phyloP scores from a whole-genome alignment of 2,888 invertebrate species.

The Mesochorus sp. region DNA sequence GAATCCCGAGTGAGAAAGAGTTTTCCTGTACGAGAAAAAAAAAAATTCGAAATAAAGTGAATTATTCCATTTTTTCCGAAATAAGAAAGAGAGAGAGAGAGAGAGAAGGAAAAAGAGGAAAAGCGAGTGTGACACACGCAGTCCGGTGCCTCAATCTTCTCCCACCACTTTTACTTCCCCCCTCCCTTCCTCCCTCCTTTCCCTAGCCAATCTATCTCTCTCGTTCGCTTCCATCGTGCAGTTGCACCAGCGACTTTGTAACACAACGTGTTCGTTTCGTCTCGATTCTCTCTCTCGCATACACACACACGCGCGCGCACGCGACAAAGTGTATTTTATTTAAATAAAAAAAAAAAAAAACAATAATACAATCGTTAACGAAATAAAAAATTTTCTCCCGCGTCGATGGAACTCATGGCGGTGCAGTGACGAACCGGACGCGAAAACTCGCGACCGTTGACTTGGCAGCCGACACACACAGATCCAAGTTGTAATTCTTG shows the following conservation, averaged over 20 bases:
- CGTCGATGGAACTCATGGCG: conserved; percentile 69
- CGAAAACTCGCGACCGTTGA: conserved; percentile 70
- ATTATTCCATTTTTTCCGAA: neutral
- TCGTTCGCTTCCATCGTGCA: conserved; percentile 23
- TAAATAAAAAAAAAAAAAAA: conserved; percentile 1
- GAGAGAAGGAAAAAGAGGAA: neutral
- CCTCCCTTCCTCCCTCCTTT: conserved; percentile 1
- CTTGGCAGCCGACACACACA: conserved; percentile 36
- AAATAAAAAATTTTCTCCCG: conserved; percentile 31
- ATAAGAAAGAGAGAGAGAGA: neutral
- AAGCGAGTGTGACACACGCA: conserved; percentile 40
- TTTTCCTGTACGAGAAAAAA: neutral
- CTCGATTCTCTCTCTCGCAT: neutral
- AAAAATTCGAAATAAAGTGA: conserved; percentile 25
- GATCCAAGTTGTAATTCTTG: no score
- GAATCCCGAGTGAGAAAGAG: no score
- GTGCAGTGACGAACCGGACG: conserved; percentile 70
- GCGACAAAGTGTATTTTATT: conserved; percentile 44
- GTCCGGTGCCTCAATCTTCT: conserved; percentile 24
- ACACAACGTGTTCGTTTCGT: conserved; percentile 45
- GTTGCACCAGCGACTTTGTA: conserved; percentile 39
- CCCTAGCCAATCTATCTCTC: conserved; percentile 5
- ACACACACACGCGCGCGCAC: conserved; percentile 25
- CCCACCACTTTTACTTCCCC: neutral
- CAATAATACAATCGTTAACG: neutral